A percentile compares a stretch with the other conserved stretches of the same genome.
These are phyloP conservation scores for Zapus hudsonius DNA, from an alignment of 2,113 vertebrate species.

Conservation along the genomic window DNA sequence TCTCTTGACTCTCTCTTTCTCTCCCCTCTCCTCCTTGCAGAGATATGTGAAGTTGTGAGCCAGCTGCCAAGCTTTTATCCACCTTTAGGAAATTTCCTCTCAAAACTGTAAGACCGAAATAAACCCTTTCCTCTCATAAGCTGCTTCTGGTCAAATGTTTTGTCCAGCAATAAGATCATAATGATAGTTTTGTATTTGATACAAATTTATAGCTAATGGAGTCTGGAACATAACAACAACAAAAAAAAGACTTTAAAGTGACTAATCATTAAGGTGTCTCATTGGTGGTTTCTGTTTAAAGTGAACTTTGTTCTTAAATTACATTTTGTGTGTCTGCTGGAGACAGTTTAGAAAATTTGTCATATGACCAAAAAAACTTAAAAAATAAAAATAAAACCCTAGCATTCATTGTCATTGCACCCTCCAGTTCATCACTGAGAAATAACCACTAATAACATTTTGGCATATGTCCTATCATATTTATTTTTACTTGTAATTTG, in stretches of 20 bases:
- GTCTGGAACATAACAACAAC: not conserved
- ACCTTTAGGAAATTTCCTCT: too few species aligned
- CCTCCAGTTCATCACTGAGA: not conserved
- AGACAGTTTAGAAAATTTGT: slow-evolving; percentile 20
- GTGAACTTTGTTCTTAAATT: not conserved
- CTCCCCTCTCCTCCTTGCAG: too few species aligned
- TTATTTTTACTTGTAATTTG: not conserved
- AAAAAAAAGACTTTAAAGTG: not conserved
- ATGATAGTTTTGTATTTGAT: not conserved
- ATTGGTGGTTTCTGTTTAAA: not conserved
- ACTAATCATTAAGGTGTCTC: not conserved
- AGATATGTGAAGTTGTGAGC: too few species aligned
- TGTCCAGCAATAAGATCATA: too few species aligned
- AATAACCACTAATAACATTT: not conserved
- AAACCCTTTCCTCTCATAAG: too few species aligned
- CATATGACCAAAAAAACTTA: not conserved
- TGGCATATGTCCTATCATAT: not conserved
- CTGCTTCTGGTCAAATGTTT: too few species aligned
- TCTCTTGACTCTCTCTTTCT: too few species aligned
- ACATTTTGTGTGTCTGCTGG: not conserved
- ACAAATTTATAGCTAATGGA: not conserved
- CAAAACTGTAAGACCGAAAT: too few species aligned
- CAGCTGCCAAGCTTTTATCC: too few species aligned
- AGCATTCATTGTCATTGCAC: not conserved
- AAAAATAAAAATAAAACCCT: too few species aligned